phyloP scores from a whole-genome alignment of 2,797 vertebrate genomes.

The Diplodus sargus region DNA sequence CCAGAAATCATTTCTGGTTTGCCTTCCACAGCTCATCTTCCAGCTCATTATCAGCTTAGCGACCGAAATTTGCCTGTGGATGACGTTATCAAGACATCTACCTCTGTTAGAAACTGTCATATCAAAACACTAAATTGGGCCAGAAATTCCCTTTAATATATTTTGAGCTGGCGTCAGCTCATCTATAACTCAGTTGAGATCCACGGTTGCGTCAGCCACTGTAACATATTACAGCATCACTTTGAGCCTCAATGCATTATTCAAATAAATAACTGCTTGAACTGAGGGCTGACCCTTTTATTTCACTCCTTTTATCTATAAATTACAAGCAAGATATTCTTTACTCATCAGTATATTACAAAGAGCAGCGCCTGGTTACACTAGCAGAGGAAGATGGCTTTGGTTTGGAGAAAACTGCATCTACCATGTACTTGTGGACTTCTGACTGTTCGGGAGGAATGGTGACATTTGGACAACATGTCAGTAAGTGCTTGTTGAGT shows the following conservation, averaged over 20 bases:
- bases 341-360: slow-evolving; percentile 9
- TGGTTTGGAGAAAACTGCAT: not conserved
- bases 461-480: not conserved
- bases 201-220: slow-evolving; percentile 58
- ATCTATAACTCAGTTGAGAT: slow-evolving; percentile 36
- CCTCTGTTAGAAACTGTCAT: not conserved
- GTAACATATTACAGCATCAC: slow-evolving; percentile 53
- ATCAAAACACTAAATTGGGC: slow-evolving; percentile 24
- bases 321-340: slow-evolving; percentile 18
- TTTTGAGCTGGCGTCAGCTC: slow-evolving; percentile 55
- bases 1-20: not conserved
- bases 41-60: slow-evolving; percentile 12
- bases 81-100: slow-evolving; percentile 13
- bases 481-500: not conserved
- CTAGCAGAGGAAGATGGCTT: not conserved
- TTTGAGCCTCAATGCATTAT: slow-evolving; percentile 55
- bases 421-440: not conserved
- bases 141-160: slow-evolving; percentile 46
- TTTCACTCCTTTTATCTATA: slow-evolving; percentile 28
- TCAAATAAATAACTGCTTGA: slow-evolving; percentile 49
- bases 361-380: not conserved
- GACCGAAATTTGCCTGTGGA: not conserved
- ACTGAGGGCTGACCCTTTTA: slow-evolving; percentile 11
- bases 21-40: not conserved
- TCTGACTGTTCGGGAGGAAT: not conserved